Percentiles rank a stretch among this genome's conserved stretches.
Conservation (phyloP, 2,797 vertebrate genomes). For the Darevskia nairensis region DNA sequence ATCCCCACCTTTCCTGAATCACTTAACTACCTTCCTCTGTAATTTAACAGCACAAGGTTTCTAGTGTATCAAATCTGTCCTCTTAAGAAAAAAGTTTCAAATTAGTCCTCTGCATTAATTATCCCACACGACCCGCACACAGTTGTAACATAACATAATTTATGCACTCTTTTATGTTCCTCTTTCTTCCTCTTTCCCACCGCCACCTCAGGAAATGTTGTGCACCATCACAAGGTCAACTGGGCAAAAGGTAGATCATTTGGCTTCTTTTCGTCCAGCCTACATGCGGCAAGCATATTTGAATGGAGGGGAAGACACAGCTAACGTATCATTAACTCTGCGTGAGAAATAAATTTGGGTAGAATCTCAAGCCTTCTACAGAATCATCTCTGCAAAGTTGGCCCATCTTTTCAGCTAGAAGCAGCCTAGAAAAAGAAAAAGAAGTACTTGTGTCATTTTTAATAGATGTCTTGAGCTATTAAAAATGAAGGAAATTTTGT, state of each 20-base stretch:
- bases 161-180: conserved; percentile 49
- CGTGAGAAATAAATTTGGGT: conserved; percentile 93
- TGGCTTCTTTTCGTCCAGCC: conserved; percentile 40
- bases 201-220: conserved; percentile 43
- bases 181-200: conserved; percentile 35
- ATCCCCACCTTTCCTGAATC: conserved; percentile 14
- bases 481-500: background rate
- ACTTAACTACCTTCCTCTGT: conserved; percentile 38
- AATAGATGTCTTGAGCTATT: background rate
- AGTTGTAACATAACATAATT: conserved; percentile 52
- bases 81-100: conserved; percentile 16
- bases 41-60: conserved; percentile 34
- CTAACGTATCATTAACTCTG: conserved; percentile 71
- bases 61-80: conserved; percentile 32
- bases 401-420: conserved; percentile 98
- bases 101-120: conserved; percentile 21
- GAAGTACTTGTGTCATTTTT: conserved; percentile 28
- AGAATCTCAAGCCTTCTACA: conserved; percentile 97
- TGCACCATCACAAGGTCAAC: conserved; percentile 45
- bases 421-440: conserved; percentile 80
- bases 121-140: conserved; percentile 20
- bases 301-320: conserved; percentile 24
- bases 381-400: conserved; percentile 97
- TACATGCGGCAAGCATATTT: conserved; percentile 30
- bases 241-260: conserved; percentile 49